Evolutionary conservation across 2,888 invertebrate species (phyloP).

Genomic region (Drosophila neutralis): DNA sequence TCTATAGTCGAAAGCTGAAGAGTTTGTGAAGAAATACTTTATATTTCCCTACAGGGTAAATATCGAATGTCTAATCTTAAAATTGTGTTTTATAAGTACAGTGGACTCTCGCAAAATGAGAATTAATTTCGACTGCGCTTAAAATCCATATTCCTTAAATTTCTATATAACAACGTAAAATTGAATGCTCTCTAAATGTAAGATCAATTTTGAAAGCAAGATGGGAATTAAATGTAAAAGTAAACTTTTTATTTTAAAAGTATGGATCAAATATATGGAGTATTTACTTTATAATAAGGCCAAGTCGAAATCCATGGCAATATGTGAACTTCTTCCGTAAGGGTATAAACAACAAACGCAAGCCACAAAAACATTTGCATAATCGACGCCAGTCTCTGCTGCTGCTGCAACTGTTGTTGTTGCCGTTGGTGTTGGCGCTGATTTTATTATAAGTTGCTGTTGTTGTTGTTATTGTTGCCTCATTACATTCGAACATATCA

Average conservation of each 20-base stretch:
- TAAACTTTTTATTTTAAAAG: neutral
- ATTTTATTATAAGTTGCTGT: conserved; percentile 26
- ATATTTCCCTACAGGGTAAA: neutral
- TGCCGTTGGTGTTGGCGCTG: conserved; percentile 38
- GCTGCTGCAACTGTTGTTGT: conserved; percentile 18
- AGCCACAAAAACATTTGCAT: conserved; percentile 66
- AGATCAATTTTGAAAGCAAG: neutral
- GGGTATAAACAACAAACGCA: conserved; percentile 22
- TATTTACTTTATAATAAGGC: neutral
- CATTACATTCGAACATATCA: conserved; percentile 80
- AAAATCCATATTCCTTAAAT: neutral
- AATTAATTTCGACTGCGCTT: neutral
- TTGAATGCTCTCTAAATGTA: neutral
- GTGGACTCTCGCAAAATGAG: neutral
- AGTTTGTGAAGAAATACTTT: neutral
- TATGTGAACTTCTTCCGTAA: neutral
- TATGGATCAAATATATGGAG: neutral
- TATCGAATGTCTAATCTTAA: neutral
- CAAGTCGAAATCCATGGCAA: neutral
- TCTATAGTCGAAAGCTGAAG: neutral
- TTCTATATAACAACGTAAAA: neutral
- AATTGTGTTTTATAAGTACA: neutral
- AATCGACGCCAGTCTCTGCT: conserved; percentile 54
- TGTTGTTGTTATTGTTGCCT: conserved; percentile 59
- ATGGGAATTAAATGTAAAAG: neutral